phyloP scores from a whole-genome alignment of 2,888 invertebrate genomes.

The Agrochola macilenta region DNA sequence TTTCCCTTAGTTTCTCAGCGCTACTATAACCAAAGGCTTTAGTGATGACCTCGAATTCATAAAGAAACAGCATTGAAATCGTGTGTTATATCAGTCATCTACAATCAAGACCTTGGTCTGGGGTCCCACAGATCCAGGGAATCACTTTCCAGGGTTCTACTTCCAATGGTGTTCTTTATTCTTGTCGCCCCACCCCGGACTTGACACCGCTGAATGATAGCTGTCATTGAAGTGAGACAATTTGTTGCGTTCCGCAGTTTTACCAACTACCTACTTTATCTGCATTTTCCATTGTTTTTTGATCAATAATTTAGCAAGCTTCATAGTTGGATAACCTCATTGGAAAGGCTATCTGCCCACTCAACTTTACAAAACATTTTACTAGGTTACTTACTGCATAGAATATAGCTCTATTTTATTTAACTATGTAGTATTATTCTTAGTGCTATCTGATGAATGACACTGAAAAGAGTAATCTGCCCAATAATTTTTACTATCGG shows the following conservation, averaged over 20 bases:
- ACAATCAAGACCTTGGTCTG: constrained; percentile 50
- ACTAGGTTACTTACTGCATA: background rate
- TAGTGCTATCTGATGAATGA: background rate
- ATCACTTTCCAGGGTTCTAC: constrained; percentile 55
- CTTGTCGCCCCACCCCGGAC: constrained; percentile 87
- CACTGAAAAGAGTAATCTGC: background rate
- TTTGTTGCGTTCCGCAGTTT: constrained; percentile 80
- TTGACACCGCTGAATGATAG: constrained; percentile 81
- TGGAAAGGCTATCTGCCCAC: constrained; percentile 55
- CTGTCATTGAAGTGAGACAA: constrained; percentile 84
- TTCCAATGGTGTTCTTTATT: constrained; percentile 73
- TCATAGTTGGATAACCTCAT: constrained; percentile 65
- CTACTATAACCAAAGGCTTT: constrained; percentile 84
- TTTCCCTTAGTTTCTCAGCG: constrained; percentile 78
- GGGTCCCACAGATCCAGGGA: constrained; percentile 33
- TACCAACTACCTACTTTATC: constrained; percentile 65
- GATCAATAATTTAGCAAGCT: constrained; percentile 62
- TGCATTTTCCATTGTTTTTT: constrained; percentile 63
- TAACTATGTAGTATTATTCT: background rate
- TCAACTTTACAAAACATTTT: constrained; percentile 31
- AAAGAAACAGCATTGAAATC: constrained; percentile 79
- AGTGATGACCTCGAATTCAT: constrained; percentile 85
- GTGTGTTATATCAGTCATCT: constrained; percentile 65
- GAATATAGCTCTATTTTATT: constrained; percentile 4
- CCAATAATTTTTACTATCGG: background rate